Evolutionary conservation across 2,113 vertebrate species (phyloP).

Genomic region (Rhineura floridana): DNA sequence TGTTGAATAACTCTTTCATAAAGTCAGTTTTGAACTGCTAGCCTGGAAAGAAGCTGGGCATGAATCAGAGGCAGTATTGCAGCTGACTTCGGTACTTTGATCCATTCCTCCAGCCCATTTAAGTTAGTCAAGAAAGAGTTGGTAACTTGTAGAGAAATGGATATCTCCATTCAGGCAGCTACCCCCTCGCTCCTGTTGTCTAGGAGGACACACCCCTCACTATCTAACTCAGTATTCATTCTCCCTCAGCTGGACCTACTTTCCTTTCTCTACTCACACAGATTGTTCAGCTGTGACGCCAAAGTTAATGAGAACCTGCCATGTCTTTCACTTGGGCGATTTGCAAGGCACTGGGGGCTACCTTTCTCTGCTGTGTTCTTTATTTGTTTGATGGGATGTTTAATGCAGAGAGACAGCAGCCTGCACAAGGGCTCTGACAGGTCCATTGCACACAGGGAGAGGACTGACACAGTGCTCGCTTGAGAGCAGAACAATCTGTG

Average conservation of each 20-base stretch:
- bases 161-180: not conserved
- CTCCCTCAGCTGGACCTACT: not conserved
- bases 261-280: not conserved
- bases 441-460: not conserved
- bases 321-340: not conserved
- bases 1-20: not conserved
- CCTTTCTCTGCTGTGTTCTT: not conserved
- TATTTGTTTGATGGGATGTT: not conserved
- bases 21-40: not conserved
- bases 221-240: not conserved
- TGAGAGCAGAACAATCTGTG: conserved; percentile 22
- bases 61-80: not conserved
- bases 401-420: conserved; percentile 26
- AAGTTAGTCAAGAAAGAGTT: not conserved
- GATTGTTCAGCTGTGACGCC: conserved; percentile 2
- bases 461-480: not conserved
- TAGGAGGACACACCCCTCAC: not conserved
- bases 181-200: not conserved
- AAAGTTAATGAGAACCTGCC: conserved; percentile 31
- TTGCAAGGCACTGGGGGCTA: not conserved
- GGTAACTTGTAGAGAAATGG: not conserved
- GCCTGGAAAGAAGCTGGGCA: not conserved
- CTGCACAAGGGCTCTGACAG: not conserved
- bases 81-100: not conserved
- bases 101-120: not conserved